Base-by-base conservation (phyloP, 1,140 invertebrate species). In the Coptotermes formosanus region DNA sequence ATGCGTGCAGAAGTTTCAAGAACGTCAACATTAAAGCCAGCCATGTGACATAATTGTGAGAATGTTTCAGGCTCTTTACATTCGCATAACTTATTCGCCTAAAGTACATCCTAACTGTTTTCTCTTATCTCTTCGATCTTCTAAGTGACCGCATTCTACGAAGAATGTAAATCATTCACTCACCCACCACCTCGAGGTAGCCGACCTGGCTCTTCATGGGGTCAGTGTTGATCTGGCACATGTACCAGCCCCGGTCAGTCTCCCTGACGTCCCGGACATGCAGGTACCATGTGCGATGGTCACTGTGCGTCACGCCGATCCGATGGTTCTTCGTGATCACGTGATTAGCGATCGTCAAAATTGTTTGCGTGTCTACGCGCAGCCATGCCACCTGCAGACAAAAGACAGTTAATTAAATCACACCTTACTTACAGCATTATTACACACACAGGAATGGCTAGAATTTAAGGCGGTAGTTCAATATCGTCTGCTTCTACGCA, bases 341-440 rank as follows among this genome's bases (percentile, higher is more conserved):
- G 92, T 97, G 95, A 90, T 92, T 95, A 90, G 97, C 96, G 90
- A 98, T 97, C 69, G 97, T 97, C 86, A 98, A 92, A 88, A 98
- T 98, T 8, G 97, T 97, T 91, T 98, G 97, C 84, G 97, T 98
- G 91, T 98, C 97, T 85, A 98, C 96, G 87, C 96, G 93, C 85
- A 98, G 91, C 96, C 97, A 98, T 86, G 97, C 97, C 87, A 98
- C 96, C 97, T 98, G 89, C 7, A 91, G 92, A 88, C 83, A 90
- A 64, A 52, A 83, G n/a, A 44, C 82, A 83, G 43, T 25, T 83
- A 83, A 44, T 52, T 83, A 45, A 44, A 83, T 83, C 82, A 75
- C 64, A 30, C 64, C 64, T 30, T 55, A 55, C 52, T 55, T 3
- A 12, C 9, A 48, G 0, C 48, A 48, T 48, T 48, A 48, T 48